Evolutionary conservation across 2,113 vertebrate species (phyloP), one percentile per base, ranked within the genome.

Genomic region (Rattus norvegicus): DNA sequence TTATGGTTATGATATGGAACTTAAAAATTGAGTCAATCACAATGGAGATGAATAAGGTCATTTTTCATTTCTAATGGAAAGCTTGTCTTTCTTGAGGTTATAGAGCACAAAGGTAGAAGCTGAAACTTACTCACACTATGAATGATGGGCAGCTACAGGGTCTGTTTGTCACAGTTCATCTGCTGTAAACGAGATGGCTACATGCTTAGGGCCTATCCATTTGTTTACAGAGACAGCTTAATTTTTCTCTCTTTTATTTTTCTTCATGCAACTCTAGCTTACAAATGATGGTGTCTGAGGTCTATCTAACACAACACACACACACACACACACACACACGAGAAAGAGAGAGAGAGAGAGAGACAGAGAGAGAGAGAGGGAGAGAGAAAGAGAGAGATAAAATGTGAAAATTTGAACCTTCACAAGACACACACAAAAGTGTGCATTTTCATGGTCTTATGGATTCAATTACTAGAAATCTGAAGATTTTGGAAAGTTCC

Each of bases 31-130:
- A 93, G 36, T 86, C 80, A 54, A 94, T 95, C 72, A 97, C 91
- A 92, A 7, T 10, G 33, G 17, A 52, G 72, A 96, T 69, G 11
- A 90, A 97, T 97, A 77, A 54, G 26, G 49, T 36, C 91, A 86
- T 97, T 97, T 96, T 98, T 98, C 91, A 77, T 85, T 88, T 97
- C 33, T 95, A 97, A 97, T 94, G 81, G 90, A 96, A 98, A 89
- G 28, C 12, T 77, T 95, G 81, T 97, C 96, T 97, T 33, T 93
- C 94, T 96, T 93, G 88, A 81, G 56, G 36, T 93, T 92, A 52
- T 83, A 30, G 69, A 85, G 33, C 47, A 96, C 36, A 4, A 5
- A 80, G 86, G n/a, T 96, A 70, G 63, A 96, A 88, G 30, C 75
- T 92, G 61, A 86, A 86, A 70, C 16, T 97, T 96, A 80, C 54